Base-by-base conservation (phyloP, 2,797 vertebrate species). In the Chromis chromis region DNA sequence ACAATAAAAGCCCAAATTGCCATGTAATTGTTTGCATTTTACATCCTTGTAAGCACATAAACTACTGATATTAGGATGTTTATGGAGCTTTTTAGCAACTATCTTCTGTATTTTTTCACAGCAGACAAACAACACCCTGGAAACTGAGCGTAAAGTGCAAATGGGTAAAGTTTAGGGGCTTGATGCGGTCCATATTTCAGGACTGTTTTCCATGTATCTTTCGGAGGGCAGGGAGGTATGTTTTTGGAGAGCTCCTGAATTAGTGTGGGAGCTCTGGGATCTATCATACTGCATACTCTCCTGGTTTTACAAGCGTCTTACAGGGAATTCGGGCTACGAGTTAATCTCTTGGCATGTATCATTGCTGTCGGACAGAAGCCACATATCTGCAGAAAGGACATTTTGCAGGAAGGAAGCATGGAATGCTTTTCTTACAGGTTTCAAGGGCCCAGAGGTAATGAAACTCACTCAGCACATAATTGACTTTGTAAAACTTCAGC, bases 261-360 rank as follows among this genome's bases (percentile, higher is more conserved):
- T 36, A 33, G 61, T 33, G 42, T n/a, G 4, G 58, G 76, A 79
- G 73, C 78, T 86, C 74, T 88, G 84, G 81, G 82, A 70, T 78
- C 67, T 21, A 73, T 88, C 85, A 76, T 63, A 1, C 59, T 60
- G 58, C 50, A 3, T 16, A 54, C 75, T 67, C 63, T 53, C 27
- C 71, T 52, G 24, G 40, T 66, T 90, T 92, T 86, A 91, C 86
- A 82, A 85, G 84, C 63, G 48, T 76, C 69, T 84, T 71, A 70
- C 61, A 22, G 79, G 70, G 70, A 82, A 63, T 52, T 65, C 2
- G 3, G 66, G 63, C 79, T 65, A 10, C 13, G 16, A 63, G 39
- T 66, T 84, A 71, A 88, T 86, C 83, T 82, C 70, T 52, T 59
- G 67, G 63, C 65, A 24, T 42, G 62, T 71, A 40, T 50, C 46